Conservation (phyloP, 2,888 invertebrate species). For the Lottia scabra region DNA sequence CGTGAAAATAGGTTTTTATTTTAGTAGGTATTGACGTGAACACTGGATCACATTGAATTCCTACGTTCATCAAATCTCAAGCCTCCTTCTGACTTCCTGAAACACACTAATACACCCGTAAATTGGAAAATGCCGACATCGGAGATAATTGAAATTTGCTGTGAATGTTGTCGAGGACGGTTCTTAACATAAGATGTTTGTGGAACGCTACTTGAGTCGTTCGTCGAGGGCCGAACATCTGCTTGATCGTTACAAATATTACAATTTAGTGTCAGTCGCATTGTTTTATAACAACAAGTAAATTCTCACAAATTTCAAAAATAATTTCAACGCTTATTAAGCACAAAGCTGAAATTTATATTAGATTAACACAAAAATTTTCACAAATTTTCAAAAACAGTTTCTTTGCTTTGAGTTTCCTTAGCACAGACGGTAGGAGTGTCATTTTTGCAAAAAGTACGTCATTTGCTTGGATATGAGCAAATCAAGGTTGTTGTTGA, state of each 20-base stretch:
- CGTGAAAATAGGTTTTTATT: background rate
- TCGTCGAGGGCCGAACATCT: background rate
- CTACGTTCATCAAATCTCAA: background rate
- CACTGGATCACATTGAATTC: background rate
- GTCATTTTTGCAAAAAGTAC: no score
- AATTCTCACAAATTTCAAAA: no score
- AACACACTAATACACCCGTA: background rate
- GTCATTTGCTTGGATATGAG: no score
- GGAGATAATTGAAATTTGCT: background rate
- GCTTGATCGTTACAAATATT: background rate
- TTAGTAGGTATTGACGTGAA: background rate
- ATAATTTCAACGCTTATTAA: no score
- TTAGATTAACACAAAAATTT: no score
- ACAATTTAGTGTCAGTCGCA: background rate
- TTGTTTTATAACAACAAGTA: no score
- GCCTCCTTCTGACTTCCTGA: background rate
- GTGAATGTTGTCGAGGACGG: background rate
- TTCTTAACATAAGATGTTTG: conserved; percentile 1
- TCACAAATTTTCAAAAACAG: no score
- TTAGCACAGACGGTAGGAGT: no score
- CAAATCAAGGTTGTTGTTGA: no score
- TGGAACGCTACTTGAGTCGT: background rate
- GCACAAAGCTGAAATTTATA: no score
- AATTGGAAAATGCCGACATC: background rate
- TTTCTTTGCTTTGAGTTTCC: no score